phyloP scores from a whole-genome alignment of 2,113 vertebrate species.

The Pelecanus crispus region DNA sequence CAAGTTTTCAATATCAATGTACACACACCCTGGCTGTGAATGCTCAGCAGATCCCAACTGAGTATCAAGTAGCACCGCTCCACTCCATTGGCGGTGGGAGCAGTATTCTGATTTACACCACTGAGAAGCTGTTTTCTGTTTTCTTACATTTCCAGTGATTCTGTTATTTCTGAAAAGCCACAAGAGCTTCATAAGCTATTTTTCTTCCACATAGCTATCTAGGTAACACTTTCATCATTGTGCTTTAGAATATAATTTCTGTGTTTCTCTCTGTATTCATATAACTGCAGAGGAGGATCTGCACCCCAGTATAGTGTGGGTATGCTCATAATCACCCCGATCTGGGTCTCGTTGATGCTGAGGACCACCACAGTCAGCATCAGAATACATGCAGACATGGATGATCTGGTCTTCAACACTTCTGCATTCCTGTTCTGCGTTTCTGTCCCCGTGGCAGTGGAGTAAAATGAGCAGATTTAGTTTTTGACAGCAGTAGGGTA shows the following conservation, averaged over 20 bases:
- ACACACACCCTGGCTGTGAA: not conserved
- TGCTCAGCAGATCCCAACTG: not conserved
- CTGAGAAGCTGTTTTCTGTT: not conserved
- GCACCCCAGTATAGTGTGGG: accelerated
- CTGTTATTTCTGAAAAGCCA: not conserved
- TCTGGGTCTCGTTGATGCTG: not conserved
- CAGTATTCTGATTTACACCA: not conserved
- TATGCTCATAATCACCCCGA: not conserved
- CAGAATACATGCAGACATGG: not conserved
- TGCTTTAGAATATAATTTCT: accelerated
- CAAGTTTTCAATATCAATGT: accelerated
- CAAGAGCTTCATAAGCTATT: not conserved
- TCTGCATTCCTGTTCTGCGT: not conserved
- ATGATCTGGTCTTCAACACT: not conserved
- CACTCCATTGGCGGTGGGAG: accelerated
- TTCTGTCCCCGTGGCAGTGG: not conserved
- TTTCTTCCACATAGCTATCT: accelerated
- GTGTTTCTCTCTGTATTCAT: not conserved
- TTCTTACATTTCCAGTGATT: accelerated
- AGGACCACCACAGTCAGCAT: not conserved
- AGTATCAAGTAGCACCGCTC: not conserved
- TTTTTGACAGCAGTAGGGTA: not conserved
- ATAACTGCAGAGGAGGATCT: not conserved
- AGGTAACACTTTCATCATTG: not conserved
- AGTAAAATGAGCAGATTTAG: not conserved